phyloP scores from a whole-genome alignment of 2,797 vertebrate genomes.

The Liparis tanakae region DNA sequence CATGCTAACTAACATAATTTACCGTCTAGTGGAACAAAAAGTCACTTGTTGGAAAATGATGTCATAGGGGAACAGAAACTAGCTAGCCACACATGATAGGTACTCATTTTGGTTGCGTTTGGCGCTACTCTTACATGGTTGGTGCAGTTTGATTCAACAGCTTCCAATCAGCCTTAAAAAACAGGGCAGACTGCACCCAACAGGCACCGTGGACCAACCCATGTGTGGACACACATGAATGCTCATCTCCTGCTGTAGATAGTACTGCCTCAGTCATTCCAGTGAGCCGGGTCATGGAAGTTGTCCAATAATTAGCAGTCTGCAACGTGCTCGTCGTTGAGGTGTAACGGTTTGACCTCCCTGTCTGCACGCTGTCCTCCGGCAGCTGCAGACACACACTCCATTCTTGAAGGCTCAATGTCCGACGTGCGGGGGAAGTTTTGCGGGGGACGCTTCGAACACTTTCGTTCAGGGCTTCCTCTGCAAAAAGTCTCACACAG shows the following conservation, averaged over 20 bases:
- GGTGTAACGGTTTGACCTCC: slow-evolving; percentile 4
- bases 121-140: not conserved
- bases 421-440: slow-evolving; percentile 33
- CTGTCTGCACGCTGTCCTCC: not conserved
- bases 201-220: not conserved
- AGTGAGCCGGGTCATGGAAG: slow-evolving; percentile 1
- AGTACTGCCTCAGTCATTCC: not conserved
- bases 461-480: slow-evolving; percentile 17
- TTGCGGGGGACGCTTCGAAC: not conserved
- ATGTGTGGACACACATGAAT: not conserved
- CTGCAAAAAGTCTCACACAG: not conserved
- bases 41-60: not conserved
- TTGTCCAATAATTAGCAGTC: slow-evolving; percentile 21
- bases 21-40: not conserved
- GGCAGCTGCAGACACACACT: slow-evolving; percentile 5
- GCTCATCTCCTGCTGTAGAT: not conserved
- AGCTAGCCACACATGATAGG: not conserved
- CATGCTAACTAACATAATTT: not conserved
- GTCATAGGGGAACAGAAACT: not conserved
- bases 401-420: not conserved
- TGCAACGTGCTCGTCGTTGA: not conserved
- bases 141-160: not conserved
- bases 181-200: not conserved
- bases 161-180: slow-evolving; percentile 2
- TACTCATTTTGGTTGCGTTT: not conserved